A percentile compares a stretch with the other conserved stretches of the same genome.
These are phyloP conservation scores for Oryctes rhinoceros DNA, from an alignment of 1,140 invertebrate genomes.

Conservation along the genomic window DNA sequence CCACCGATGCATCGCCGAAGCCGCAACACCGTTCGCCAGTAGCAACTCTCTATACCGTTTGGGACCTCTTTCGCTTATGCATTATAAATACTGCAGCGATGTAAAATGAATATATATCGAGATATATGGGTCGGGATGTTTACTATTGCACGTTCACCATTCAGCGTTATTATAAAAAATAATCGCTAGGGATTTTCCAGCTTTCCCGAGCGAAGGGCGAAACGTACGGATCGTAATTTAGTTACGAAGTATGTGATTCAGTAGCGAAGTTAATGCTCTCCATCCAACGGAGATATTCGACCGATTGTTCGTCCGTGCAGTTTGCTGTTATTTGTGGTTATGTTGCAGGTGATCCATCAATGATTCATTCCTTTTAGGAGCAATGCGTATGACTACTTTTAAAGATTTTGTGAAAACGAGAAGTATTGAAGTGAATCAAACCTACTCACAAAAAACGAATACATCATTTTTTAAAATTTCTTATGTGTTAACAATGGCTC, in stretches of 20 bases:
- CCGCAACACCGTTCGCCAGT: background rate
- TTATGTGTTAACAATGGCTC: too few relatives aligned
- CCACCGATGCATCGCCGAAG: background rate
- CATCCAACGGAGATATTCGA: too few relatives aligned
- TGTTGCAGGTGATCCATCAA: too few relatives aligned
- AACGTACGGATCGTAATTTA: background rate
- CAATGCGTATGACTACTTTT: too few relatives aligned
- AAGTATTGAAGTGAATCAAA: too few relatives aligned
- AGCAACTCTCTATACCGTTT: slow-evolving; percentile 2
- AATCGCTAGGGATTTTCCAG: slow-evolving; percentile 7
- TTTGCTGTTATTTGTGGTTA: too few relatives aligned
- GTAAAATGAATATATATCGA: slow-evolving; percentile 16
- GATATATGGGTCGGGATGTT: slow-evolving; percentile 11
- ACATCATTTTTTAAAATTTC: too few relatives aligned
- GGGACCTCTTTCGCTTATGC: background rate
- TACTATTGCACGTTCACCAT: background rate
- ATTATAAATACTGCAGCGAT: slow-evolving; percentile 18
- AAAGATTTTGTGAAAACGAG: too few relatives aligned
- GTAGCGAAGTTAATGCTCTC: background rate
- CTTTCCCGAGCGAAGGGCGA: background rate
- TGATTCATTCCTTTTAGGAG: too few relatives aligned
- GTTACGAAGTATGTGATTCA: slow-evolving; percentile 3
- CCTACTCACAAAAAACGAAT: too few relatives aligned
- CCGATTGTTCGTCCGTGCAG: too few relatives aligned
- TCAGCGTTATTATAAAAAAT: background rate